Evolutionary conservation across 2,113 vertebrate genomes (phyloP).

Genomic region (Sinocyclocheilus anshuiensis): DNA sequence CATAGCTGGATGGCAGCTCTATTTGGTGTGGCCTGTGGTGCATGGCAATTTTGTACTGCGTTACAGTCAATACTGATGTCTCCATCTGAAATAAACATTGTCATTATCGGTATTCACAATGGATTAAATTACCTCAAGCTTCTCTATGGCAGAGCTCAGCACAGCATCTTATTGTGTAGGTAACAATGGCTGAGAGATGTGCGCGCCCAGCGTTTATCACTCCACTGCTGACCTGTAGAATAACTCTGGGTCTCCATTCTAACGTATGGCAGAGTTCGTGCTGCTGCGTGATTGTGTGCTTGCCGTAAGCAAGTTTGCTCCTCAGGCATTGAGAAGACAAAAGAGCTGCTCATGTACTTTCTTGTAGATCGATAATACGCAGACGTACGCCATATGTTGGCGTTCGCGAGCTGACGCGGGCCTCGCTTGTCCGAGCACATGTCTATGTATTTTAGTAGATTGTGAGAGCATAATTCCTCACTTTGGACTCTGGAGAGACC

Average conservation of each 20-base stretch:
- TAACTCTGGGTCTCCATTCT: conserved; percentile 38
- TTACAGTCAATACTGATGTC: conserved; percentile 44
- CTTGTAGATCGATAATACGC: background rate
- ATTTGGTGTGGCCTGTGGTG: conserved; percentile 60
- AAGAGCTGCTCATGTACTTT: background rate
- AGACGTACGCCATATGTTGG: background rate
- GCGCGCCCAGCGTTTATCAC: conserved; percentile 45
- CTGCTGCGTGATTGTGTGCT: conserved; percentile 10
- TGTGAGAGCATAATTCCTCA: conserved; percentile 16
- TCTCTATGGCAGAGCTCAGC: conserved; percentile 42
- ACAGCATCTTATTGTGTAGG: conserved; percentile 43
- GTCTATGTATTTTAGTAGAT: conserved; percentile 6
- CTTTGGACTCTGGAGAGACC: conserved; percentile 31
- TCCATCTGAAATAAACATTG: conserved; percentile 53
- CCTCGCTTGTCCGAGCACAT: background rate
- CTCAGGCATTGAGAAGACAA: conserved; percentile 1
- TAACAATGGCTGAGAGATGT: conserved; percentile 48
- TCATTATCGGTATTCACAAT: conserved; percentile 56
- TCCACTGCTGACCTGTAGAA: conserved; percentile 37
- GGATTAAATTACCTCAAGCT: conserved; percentile 50
- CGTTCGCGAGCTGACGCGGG: background rate
- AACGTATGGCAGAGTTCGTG: conserved; percentile 30
- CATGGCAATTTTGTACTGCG: conserved; percentile 63
- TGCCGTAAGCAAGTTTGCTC: background rate
- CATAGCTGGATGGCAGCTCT: conserved; percentile 34